A percentile compares a stretch with the other conserved stretches of the same genome.
phyloP scores from a whole-genome alignment of 2,888 invertebrate genomes.

The Drosophila sordidula region DNA sequence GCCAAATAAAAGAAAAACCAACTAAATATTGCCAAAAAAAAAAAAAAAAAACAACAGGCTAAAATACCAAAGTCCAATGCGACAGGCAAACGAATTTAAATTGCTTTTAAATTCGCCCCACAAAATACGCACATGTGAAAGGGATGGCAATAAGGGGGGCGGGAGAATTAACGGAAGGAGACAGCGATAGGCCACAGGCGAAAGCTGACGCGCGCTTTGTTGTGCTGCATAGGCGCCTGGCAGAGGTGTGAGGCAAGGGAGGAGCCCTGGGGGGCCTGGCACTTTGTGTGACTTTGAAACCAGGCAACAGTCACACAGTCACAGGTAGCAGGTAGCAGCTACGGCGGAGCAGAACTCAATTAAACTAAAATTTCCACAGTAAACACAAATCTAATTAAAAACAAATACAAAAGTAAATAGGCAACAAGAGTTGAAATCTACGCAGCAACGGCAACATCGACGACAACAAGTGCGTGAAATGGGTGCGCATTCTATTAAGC shows the following conservation, averaged over 20 bases:
- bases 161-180: constrained; percentile 1
- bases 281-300: constrained; percentile 49
- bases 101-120: constrained; percentile 61
- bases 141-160: constrained; percentile 8
- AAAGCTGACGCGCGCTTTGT: constrained; percentile 60
- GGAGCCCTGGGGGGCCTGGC: constrained; percentile 28
- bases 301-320: constrained; percentile 14
- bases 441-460: constrained; percentile 27
- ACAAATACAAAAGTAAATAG: constrained; percentile 78
- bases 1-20: constrained; percentile 14
- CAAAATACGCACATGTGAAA: constrained; percentile 53
- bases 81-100: constrained; percentile 69
- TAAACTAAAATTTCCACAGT: constrained; percentile 75
- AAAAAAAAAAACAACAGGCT: constrained; percentile 2
- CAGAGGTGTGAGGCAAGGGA: constrained; percentile 3
- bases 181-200: constrained; percentile 28
- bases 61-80: constrained; percentile 61
- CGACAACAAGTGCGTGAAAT: constrained; percentile 50
- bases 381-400: constrained; percentile 81
- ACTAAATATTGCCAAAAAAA: constrained; percentile 1
- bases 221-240: constrained; percentile 41
- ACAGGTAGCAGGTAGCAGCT: constrained; percentile 4
- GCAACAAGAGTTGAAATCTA: constrained; percentile 58
- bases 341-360: constrained; percentile 65
- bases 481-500: constrained; percentile 42